These are phyloP conservation scores for Xenotilapia caudafasciata DNA, from an alignment of 2,113 vertebrate genomes.

Conservation along the genomic window DNA sequence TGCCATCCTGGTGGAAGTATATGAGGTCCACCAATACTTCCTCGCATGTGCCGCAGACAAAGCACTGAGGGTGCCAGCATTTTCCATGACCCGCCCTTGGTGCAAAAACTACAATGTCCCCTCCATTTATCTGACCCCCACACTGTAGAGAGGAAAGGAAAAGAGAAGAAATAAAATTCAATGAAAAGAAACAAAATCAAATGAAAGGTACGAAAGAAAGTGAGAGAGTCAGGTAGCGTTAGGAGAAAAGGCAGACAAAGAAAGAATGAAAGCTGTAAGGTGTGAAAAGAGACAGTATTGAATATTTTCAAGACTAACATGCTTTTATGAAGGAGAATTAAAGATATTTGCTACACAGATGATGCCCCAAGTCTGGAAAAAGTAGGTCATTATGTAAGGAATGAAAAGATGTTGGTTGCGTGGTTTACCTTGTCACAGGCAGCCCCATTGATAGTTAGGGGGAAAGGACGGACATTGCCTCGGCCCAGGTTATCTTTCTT, in stretches of 20 bases:
- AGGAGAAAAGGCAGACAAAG: not conserved
- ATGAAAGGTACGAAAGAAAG: not conserved
- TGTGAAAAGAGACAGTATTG: not conserved
- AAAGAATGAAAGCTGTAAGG: not conserved
- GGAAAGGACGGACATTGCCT: slow-evolving; percentile 90
- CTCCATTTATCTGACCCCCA: slow-evolving; percentile 87
- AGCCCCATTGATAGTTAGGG: slow-evolving; percentile 87
- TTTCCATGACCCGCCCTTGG: slow-evolving; percentile 84
- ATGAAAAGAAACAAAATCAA: not conserved
- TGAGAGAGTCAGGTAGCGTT: not conserved
- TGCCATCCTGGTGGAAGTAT: slow-evolving; percentile 96
- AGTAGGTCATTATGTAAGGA: not conserved
- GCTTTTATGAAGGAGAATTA: not conserved
- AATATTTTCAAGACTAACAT: not conserved
- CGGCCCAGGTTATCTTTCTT: slow-evolving; percentile 93
- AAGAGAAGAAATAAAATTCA: not conserved
- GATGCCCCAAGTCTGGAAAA: not conserved
- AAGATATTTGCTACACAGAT: not conserved
- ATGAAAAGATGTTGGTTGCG: not conserved
- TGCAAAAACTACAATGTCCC: slow-evolving; percentile 93
- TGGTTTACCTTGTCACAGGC: slow-evolving; percentile 87
- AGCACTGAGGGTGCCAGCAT: slow-evolving; percentile 96
- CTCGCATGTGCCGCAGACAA: slow-evolving; percentile 88
- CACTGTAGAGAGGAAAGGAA: slow-evolving; percentile 70
- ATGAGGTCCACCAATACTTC: slow-evolving; percentile 95